These are phyloP conservation scores for Notoglanidium macrostoma DNA, from an alignment of 2,797 vertebrate species.

Conservation along the genomic window DNA sequence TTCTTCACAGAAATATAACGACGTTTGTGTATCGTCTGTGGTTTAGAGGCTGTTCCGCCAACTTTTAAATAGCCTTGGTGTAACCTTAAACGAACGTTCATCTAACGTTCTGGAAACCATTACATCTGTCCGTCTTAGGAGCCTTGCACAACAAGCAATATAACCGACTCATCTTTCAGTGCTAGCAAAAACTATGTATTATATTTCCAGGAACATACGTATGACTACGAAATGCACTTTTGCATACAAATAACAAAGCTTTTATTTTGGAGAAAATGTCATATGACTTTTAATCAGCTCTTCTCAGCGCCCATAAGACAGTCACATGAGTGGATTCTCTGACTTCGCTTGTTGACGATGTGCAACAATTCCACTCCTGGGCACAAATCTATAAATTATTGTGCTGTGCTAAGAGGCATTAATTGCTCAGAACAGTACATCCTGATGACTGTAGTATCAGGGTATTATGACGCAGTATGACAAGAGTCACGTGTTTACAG, in stretches of 20 bases:
- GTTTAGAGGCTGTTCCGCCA: neutral
- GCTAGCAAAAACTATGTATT: neutral
- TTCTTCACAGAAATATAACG: neutral
- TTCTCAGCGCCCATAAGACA: conserved; percentile 2
- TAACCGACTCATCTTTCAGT: too few species aligned
- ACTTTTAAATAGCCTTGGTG: neutral
- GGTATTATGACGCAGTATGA: conserved; percentile 3
- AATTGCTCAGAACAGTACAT: neutral
- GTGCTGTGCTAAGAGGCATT: neutral
- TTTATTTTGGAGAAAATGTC: conserved; percentile 22
- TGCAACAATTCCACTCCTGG: neutral
- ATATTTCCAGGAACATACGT: too few species aligned
- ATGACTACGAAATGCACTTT: neutral
- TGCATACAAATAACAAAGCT: neutral
- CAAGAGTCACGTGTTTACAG: conserved; percentile 57
- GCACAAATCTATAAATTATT: neutral
- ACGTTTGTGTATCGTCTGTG: too few species aligned
- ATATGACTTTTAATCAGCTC: neutral
- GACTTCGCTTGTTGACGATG: neutral
- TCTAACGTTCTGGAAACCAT: neutral
- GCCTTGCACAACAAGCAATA: neutral
- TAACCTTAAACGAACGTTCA: neutral
- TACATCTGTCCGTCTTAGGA: neutral
- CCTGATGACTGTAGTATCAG: conserved; percentile 58
- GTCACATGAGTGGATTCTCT: conserved; percentile 34